Evolutionary conservation across 2,113 vertebrate genomes (phyloP).

Genomic region (Synodontis membranacea): DNA sequence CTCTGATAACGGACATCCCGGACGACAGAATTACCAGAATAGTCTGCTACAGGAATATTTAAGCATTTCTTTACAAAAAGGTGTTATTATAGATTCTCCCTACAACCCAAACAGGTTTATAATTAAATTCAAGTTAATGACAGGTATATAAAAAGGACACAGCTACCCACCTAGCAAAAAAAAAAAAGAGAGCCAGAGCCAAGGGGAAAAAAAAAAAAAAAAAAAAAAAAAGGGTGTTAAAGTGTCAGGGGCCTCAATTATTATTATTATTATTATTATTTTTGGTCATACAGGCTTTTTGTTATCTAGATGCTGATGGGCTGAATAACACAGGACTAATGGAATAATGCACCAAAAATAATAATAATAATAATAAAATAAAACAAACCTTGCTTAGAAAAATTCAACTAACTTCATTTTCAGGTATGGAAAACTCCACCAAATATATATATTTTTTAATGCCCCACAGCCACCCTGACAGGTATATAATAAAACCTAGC

Average conservation of each 20-base stretch:
- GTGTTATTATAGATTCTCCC: background rate
- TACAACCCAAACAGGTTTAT: background rate
- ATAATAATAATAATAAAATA: too few species aligned
- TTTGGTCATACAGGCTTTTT: slow-evolving; percentile 13
- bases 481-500: background rate
- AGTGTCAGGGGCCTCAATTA: background rate
- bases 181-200: background rate
- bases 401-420: too few species aligned
- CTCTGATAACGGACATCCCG: background rate
- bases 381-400: too few species aligned
- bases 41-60: background rate
- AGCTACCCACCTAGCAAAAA: background rate
- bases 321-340: background rate
- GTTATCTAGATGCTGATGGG: background rate
- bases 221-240: background rate
- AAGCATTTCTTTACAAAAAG: background rate
- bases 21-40: background rate
- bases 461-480: too few species aligned
- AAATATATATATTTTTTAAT: background rate
- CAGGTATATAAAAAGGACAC: background rate
- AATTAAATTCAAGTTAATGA: background rate
- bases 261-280: too few species aligned
- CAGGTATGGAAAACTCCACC: background rate
- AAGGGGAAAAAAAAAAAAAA: background rate
- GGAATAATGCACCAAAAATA: background rate